Conservation (phyloP, 2,888 invertebrate genomes). For the Deilephila elpenor region DNA sequence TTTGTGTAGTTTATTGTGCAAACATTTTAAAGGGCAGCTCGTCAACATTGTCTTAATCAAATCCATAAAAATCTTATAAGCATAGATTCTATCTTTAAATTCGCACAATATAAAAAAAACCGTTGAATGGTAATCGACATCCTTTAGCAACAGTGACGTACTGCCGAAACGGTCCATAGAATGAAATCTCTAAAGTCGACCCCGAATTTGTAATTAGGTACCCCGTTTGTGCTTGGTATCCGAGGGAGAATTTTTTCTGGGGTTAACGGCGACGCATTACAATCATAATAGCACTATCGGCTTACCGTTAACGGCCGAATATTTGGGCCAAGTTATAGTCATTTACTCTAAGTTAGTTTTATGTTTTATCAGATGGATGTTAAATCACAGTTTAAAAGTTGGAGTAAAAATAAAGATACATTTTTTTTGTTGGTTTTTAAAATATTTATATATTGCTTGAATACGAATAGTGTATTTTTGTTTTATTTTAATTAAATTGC, state of each 20-base stretch:
- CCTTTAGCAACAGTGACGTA: neutral
- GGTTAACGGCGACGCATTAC: slow-evolving; percentile 78
- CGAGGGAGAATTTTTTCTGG: slow-evolving; percentile 60
- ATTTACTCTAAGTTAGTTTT: neutral
- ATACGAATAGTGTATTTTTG: no score
- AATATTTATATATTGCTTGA: no score
- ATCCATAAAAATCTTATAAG: no score
- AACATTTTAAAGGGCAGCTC: no score
- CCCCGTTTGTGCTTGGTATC: slow-evolving; percentile 63
- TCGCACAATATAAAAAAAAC: neutral
- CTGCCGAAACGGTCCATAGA: slow-evolving; percentile 33
- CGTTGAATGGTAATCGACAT: neutral
- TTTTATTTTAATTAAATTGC: no score
- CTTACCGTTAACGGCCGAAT: slow-evolving; percentile 79
- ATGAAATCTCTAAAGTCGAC: slow-evolving; percentile 32
- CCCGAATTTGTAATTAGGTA: slow-evolving; percentile 36
- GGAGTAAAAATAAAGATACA: no score
- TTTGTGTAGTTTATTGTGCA: no score
- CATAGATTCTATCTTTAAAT: neutral
- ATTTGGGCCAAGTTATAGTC: slow-evolving; percentile 41
- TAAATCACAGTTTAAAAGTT: no score
- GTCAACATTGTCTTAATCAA: no score
- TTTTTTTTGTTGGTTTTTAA: no score
- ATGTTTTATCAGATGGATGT: neutral
- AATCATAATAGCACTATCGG: slow-evolving; percentile 80